phyloP scores from a whole-genome alignment of 1,140 invertebrate genomes.

The Oncopeltus fasciatus region DNA sequence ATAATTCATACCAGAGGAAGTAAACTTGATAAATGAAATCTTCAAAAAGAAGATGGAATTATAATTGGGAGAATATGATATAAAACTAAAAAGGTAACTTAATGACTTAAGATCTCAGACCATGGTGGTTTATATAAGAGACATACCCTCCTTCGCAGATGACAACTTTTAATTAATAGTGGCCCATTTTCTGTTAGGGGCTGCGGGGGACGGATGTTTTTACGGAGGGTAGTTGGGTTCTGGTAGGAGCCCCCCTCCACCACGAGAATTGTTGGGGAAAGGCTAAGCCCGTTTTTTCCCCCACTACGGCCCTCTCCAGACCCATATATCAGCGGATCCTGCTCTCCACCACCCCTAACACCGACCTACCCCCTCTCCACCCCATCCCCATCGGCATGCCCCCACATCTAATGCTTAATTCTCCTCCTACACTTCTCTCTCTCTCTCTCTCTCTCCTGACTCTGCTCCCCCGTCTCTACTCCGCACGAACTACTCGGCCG shows the following conservation, averaged over 20 bases:
- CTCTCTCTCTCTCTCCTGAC: too few relatives aligned
- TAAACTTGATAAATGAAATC: too few relatives aligned
- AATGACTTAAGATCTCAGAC: too few relatives aligned
- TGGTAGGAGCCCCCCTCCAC: too few relatives aligned
- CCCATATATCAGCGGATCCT: constrained; percentile 5
- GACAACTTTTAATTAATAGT: constrained; percentile 2
- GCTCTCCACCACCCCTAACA: too few relatives aligned
- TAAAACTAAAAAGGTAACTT: too few relatives aligned
- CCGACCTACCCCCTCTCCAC: too few relatives aligned
- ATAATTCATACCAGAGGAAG: too few relatives aligned
- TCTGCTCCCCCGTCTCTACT: background rate
- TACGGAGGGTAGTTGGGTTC: constrained; percentile 5
- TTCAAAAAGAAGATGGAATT: too few relatives aligned
- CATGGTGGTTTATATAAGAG: too few relatives aligned
- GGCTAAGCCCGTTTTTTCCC: background rate
- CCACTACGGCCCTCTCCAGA: background rate
- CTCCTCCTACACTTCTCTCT: constrained; percentile 1
- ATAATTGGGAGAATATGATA: too few relatives aligned
- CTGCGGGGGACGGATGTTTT: background rate
- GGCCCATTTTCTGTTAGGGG: background rate
- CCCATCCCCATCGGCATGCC: background rate
- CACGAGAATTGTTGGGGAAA: background rate
- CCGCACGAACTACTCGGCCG: background rate
- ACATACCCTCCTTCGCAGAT: background rate
- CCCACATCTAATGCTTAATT: background rate